Conservation (phyloP, 2,888 invertebrate species). For the Lucinisca nassula region DNA sequence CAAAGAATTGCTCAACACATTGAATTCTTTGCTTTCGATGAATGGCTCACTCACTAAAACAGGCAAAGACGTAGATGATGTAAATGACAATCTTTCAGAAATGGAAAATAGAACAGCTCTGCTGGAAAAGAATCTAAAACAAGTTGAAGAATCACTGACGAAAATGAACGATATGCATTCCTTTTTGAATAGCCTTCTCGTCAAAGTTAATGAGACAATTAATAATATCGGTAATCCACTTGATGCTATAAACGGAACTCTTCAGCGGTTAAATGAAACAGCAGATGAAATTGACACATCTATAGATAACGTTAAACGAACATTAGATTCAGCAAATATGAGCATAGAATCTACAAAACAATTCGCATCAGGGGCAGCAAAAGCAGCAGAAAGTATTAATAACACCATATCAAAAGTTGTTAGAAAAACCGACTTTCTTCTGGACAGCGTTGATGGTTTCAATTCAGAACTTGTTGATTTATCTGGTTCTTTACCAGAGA, state of each 20-base stretch:
- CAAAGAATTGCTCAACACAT: slow-evolving; percentile 48
- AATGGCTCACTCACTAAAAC: slow-evolving; percentile 54
- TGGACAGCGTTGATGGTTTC: neutral
- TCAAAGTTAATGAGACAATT: slow-evolving; percentile 46
- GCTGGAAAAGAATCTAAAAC: slow-evolving; percentile 41
- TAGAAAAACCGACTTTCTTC: neutral
- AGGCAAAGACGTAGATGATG: slow-evolving; percentile 53
- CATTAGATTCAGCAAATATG: slow-evolving; percentile 40
- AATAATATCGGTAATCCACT: slow-evolving; percentile 31
- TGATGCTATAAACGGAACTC: slow-evolving; percentile 34
- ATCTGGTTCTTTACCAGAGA: slow-evolving; percentile 30
- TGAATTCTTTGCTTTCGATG: slow-evolving; percentile 56
- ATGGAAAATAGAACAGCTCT: slow-evolving; percentile 32
- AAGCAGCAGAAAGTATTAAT: neutral
- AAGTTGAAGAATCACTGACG: slow-evolving; percentile 34
- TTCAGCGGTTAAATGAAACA: slow-evolving; percentile 1
- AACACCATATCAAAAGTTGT: neutral
- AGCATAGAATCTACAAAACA: slow-evolving; percentile 4
- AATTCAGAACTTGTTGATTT: neutral
- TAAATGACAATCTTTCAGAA: slow-evolving; percentile 53
- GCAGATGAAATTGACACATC: slow-evolving; percentile 43
- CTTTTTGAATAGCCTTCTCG: slow-evolving; percentile 42
- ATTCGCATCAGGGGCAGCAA: neutral
- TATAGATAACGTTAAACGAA: slow-evolving; percentile 39
- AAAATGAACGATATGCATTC: slow-evolving; percentile 44